These are phyloP conservation scores for Cercocebus atys DNA, from an alignment of 2,113 vertebrate genomes.

Conservation along the genomic window DNA sequence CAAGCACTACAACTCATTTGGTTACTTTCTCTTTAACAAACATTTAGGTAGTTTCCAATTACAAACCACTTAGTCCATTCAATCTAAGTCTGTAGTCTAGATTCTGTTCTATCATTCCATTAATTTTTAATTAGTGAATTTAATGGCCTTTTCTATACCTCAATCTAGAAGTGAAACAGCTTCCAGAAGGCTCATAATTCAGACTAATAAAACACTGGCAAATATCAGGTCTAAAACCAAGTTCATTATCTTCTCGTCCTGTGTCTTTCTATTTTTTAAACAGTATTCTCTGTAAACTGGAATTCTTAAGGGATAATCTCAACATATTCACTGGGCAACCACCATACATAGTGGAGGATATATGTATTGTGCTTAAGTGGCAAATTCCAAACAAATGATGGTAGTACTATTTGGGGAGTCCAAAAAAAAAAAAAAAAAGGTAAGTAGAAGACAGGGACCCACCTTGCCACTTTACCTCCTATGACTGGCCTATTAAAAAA, in stretches of 20 bases:
- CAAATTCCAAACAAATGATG: constrained; percentile 25
- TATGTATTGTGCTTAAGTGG: neutral
- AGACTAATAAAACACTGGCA: neutral
- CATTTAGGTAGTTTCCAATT: neutral
- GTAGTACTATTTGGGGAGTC: neutral
- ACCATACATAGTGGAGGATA: neutral
- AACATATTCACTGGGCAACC: constrained; percentile 30
- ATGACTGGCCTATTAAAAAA: neutral
- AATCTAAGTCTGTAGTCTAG: neutral
- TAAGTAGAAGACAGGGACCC: neutral
- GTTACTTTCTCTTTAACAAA: neutral
- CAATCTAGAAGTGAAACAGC: constrained; percentile 16
- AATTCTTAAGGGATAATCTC: constrained; percentile 30
- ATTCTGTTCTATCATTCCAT: neutral
- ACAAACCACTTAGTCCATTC: neutral
- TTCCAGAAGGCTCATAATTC: neutral
- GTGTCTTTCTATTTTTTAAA: neutral
- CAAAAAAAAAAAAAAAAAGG: neutral
- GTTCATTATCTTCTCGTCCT: neutral
- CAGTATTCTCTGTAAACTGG: neutral
- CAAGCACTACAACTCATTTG: neutral
- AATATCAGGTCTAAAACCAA: constrained; percentile 13
- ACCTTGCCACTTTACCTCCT: neutral
- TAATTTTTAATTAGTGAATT: constrained; percentile 23
- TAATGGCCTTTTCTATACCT: neutral